These are phyloP conservation scores for Stichopus horrens DNA, from an alignment of 53 echinoderm and acorn worm species.

Conservation along the genomic window DNA sequence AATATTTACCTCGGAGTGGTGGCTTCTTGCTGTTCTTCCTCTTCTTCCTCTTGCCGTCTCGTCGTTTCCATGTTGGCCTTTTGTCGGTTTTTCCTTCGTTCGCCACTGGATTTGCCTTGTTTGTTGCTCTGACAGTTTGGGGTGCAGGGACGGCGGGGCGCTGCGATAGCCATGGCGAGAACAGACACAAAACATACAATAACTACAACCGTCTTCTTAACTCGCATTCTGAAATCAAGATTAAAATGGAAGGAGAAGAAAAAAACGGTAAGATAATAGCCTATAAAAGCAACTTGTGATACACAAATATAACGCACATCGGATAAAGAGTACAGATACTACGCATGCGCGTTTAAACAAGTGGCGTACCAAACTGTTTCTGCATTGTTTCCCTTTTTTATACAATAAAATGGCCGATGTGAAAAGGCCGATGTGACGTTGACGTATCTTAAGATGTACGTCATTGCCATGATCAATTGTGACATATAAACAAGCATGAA, in stretches of 20 bases:
- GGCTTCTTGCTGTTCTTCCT: not conserved
- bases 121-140: constrained; percentile 23
- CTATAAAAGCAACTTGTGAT: too few species aligned
- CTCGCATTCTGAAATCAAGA: constrained; percentile 29
- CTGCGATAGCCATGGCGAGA: constrained; percentile 34
- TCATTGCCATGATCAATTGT: too few species aligned
- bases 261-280: not conserved
- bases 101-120: constrained; percentile 2
- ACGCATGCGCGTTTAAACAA: too few species aligned
- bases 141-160: constrained; percentile 29
- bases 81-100: constrained; percentile 6
- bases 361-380: too few species aligned
- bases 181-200: constrained; percentile 25
- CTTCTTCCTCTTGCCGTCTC: not conserved
- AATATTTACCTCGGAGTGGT: not conserved
- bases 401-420: too few species aligned
- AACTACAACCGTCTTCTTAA: not conserved
- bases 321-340: too few species aligned
- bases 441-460: too few species aligned
- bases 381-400: too few species aligned
- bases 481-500: too few species aligned
- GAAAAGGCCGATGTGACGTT: too few species aligned
- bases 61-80: not conserved
- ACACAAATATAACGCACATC: too few species aligned
- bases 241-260: not conserved